Evolutionary conservation across 2,888 invertebrate genomes (phyloP).

Genomic region (Pogonocherus hispidulus): DNA sequence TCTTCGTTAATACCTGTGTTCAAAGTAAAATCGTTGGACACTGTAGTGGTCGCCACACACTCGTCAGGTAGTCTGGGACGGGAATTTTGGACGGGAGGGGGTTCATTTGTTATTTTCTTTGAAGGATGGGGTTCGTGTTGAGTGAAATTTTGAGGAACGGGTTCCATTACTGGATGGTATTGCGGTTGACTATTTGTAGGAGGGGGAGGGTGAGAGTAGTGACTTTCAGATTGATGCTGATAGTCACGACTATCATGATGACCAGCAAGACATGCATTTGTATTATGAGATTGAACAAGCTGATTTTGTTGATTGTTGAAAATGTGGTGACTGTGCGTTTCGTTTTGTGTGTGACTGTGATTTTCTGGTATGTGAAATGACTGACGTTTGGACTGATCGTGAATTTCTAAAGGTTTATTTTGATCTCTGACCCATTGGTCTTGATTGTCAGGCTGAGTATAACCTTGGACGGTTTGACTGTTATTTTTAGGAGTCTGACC

Average conservation of each 20-base stretch:
- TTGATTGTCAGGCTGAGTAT: not conserved
- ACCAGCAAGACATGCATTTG: slow-evolving; percentile 59
- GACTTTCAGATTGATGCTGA: slow-evolving; percentile 24
- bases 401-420: not conserved
- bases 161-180: slow-evolving; percentile 35
- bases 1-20: slow-evolving; percentile 58
- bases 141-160: slow-evolving; percentile 27
- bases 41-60: slow-evolving; percentile 61
- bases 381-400: not conserved
- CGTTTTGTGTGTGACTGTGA: slow-evolving; percentile 31
- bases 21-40: slow-evolving; percentile 61
- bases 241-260: slow-evolving; percentile 46
- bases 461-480: slow-evolving; percentile 1
- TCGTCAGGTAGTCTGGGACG: slow-evolving; percentile 58
- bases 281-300: slow-evolving; percentile 64
- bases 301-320: slow-evolving; percentile 43
- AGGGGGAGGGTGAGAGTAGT: slow-evolving; percentile 30
- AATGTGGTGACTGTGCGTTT: slow-evolving; percentile 12
- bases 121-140: slow-evolving; percentile 40
- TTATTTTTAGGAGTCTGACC: slow-evolving; percentile 34
- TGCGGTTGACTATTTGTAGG: slow-evolving; percentile 52
- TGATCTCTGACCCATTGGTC: not conserved
- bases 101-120: slow-evolving; percentile 29
- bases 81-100: slow-evolving; percentile 38
- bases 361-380: slow-evolving; percentile 1